phyloP scores from a whole-genome alignment of 2,888 invertebrate species.

The Notodonta dromedarius region DNA sequence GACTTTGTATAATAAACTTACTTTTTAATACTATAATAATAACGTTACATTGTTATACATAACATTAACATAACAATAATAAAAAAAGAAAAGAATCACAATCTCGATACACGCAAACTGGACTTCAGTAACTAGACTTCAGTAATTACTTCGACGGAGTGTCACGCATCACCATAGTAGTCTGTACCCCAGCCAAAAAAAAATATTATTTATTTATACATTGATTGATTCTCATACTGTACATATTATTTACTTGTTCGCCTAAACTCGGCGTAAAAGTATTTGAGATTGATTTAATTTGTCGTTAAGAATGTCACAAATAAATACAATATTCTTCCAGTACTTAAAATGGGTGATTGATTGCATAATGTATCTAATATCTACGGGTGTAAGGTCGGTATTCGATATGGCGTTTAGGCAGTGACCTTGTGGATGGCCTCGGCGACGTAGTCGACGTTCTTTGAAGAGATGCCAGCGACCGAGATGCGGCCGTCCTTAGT shows the following conservation, averaged over 20 bases:
- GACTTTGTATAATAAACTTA: constrained; percentile 33
- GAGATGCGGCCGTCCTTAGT: constrained; percentile 99
- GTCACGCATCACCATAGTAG: not conserved
- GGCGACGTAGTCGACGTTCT: constrained; percentile 97
- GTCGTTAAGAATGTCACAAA: constrained; percentile 19
- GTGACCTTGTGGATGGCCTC: constrained; percentile 97
- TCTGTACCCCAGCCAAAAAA: not conserved
- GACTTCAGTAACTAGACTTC: not conserved
- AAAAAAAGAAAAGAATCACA: constrained; percentile 21
- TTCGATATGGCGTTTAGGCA: constrained; percentile 79
- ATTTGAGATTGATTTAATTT: too few relatives aligned
- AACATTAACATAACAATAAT: constrained; percentile 24
- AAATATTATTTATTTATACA: not conserved
- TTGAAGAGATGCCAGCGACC: constrained; percentile 97
- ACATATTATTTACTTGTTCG: too few relatives aligned
- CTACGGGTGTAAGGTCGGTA: constrained; percentile 23
- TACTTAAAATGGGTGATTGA: constrained; percentile 36
- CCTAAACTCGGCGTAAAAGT: too few relatives aligned
- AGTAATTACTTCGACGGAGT: not conserved
- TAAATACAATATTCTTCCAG: constrained; percentile 64
- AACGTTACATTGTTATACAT: constrained; percentile 26
- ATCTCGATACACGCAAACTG: constrained; percentile 9
- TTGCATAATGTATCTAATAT: constrained; percentile 24
- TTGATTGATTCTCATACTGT: not conserved
- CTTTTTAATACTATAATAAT: constrained; percentile 41